These are phyloP conservation scores for Ectemnius cavifrons DNA, from an alignment of 2,888 invertebrate species.

Conservation along the genomic window DNA sequence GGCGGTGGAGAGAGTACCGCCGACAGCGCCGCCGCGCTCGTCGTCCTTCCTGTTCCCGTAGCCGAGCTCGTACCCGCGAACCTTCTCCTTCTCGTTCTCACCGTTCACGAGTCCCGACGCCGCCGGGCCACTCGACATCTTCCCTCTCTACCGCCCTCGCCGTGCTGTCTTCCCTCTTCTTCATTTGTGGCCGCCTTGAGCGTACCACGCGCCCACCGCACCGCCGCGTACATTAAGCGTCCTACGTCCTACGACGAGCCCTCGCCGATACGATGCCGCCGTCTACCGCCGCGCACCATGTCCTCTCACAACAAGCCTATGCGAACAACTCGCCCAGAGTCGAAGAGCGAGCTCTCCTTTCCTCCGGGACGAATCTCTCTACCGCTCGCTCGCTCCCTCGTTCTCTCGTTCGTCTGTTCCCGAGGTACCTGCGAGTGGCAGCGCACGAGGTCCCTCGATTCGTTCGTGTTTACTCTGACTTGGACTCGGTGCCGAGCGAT, in stretches of 20 bases:
- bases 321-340: background rate
- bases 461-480: constrained; percentile 60
- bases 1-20: constrained; percentile 37
- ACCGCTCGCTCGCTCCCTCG: background rate
- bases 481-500: constrained; percentile 34
- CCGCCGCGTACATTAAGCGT: constrained; percentile 69
- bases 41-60: constrained; percentile 58
- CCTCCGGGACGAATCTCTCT: background rate
- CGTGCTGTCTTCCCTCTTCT: constrained; percentile 58
- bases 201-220: constrained; percentile 67
- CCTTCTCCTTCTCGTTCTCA: constrained; percentile 60
- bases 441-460: constrained; percentile 46
- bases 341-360: background rate
- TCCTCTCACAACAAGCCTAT: constrained; percentile 12
- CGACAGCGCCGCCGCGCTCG: constrained; percentile 48
- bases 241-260: constrained; percentile 36
- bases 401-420: background rate
- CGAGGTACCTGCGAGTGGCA: constrained; percentile 37
- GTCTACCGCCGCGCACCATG: constrained; percentile 18
- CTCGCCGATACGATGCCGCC: constrained; percentile 35
- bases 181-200: constrained; percentile 72
- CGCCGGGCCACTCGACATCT: constrained; percentile 73
- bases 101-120: constrained; percentile 68
- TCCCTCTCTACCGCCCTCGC: constrained; percentile 69
- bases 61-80: constrained; percentile 32